Percentiles rank a stretch among this genome's conserved stretches.
phyloP scores from a whole-genome alignment of 2,888 invertebrate genomes.

The Apomyelois bistriatella region DNA sequence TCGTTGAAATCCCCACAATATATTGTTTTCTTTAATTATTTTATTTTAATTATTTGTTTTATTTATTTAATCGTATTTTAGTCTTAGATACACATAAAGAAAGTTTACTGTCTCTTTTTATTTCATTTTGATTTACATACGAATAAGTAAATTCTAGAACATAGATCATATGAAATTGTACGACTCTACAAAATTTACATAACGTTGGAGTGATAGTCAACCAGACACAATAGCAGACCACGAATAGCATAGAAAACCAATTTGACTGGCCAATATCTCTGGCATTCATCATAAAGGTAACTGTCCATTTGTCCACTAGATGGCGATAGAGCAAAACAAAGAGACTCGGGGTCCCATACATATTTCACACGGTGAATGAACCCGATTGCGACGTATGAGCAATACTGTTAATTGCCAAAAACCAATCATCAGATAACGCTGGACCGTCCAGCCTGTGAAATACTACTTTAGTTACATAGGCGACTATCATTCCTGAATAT shows the following conservation, averaged over 20 bases:
- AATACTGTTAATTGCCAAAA: constrained; percentile 80
- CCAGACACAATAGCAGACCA: background rate
- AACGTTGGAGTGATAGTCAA: no score
- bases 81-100: no score
- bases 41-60: no score
- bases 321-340: constrained; percentile 55
- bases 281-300: constrained; percentile 7
- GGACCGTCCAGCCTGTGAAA: constrained; percentile 69
- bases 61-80: no score
- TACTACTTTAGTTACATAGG: constrained; percentile 72
- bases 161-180: no score
- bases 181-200: no score
- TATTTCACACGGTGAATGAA: constrained; percentile 78
- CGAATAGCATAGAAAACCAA: constrained; percentile 10
- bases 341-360: constrained; percentile 70
- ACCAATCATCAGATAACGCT: constrained; percentile 80
- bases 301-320: constrained; percentile 19
- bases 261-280: constrained; percentile 21
- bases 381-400: constrained; percentile 74
- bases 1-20: no score
- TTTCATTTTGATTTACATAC: no score
- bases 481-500: constrained; percentile 18
- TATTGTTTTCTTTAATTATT: no score
- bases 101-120: no score
- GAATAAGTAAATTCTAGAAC: no score